Conservation (phyloP, 2,888 invertebrate genomes). For the Pandemis heparana region DNA sequence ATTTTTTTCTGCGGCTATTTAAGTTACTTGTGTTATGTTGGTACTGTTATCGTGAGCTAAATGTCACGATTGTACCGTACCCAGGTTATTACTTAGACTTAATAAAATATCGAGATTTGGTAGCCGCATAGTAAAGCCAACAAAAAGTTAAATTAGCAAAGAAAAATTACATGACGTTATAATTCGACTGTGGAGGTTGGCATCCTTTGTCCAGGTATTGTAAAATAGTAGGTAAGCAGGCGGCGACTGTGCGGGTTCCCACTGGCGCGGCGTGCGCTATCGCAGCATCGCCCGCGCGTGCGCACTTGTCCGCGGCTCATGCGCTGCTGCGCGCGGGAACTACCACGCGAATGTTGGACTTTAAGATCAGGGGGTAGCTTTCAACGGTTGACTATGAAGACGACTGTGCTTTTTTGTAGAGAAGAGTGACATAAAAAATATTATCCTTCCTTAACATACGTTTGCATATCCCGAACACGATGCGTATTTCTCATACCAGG, state of each 20-base stretch:
- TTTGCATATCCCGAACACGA: too few relatives aligned
- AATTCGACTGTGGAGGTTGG: not conserved
- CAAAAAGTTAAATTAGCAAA: too few relatives aligned
- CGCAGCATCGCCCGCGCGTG: constrained; percentile 17
- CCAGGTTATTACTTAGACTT: too few relatives aligned
- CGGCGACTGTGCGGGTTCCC: constrained; percentile 11
- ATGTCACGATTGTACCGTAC: not conserved
- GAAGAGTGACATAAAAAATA: too few relatives aligned
- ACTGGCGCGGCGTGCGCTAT: constrained; percentile 12
- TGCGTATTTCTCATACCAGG: too few relatives aligned
- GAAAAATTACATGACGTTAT: too few relatives aligned
- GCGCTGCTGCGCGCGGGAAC: not conserved
- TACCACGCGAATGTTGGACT: not conserved
- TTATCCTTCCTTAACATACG: too few relatives aligned
- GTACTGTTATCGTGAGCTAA: constrained; percentile 2
- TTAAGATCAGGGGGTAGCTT: not conserved
- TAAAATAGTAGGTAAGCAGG: not conserved
- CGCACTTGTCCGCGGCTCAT: constrained; percentile 14
- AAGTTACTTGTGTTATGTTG: not conserved
- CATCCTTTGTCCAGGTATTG: not conserved
- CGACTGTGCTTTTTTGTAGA: too few relatives aligned
- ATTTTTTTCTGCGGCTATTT: not conserved
- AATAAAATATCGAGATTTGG: too few relatives aligned
- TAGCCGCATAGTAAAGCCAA: too few relatives aligned
- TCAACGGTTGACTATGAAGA: not conserved